Conservation (phyloP, 2,113 vertebrate genomes). For the Scartelaos histophorus region DNA sequence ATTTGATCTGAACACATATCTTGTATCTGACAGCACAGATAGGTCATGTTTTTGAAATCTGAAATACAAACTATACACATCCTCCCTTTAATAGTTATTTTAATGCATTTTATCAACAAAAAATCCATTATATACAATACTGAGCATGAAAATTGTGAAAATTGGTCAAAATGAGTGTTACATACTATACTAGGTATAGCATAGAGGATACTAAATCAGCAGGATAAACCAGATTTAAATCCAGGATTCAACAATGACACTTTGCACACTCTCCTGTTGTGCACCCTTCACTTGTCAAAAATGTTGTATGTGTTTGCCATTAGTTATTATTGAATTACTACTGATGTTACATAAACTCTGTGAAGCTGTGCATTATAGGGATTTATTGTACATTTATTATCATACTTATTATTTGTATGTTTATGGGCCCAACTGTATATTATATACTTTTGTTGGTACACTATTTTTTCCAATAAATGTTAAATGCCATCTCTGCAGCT, state of each 20-base stretch:
- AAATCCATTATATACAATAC: not conserved
- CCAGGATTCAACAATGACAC: not conserved
- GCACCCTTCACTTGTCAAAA: conserved; percentile 16
- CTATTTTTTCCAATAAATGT: conserved; percentile 36
- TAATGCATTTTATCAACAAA: not conserved
- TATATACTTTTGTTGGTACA: conserved; percentile 21
- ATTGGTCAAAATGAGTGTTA: not conserved
- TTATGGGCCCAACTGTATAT: conserved; percentile 23
- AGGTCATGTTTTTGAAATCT: no score
- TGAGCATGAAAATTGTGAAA: no score
- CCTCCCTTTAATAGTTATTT: not conserved
- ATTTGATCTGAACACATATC: no score
- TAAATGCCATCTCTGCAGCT: not conserved
- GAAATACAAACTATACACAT: no score
- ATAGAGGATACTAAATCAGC: not conserved
- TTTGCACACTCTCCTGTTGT: not conserved
- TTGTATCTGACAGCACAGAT: no score
- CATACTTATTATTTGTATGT: conserved; percentile 14
- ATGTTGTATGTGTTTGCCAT: conserved; percentile 8
- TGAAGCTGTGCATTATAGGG: conserved; percentile 39
- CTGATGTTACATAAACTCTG: conserved; percentile 41
- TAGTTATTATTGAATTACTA: conserved; percentile 56
- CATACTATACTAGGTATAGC: not conserved
- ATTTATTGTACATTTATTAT: conserved; percentile 21
- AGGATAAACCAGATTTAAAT: not conserved